Evolutionary conservation across 2,113 vertebrate species (phyloP).

Genomic region (Rhea americana): DNA sequence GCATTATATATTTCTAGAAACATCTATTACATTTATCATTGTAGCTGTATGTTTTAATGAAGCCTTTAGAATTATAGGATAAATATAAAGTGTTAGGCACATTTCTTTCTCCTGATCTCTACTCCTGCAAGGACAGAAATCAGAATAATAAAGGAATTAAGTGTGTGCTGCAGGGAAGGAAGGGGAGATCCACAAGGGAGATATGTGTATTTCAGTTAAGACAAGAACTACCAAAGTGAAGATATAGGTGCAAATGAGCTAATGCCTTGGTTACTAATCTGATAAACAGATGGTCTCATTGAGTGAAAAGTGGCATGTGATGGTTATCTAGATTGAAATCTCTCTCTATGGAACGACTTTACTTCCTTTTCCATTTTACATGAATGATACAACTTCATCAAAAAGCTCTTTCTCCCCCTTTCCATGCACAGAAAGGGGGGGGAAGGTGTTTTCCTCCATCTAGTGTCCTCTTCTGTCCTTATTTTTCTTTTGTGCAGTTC

Average conservation of each 20-base stretch:
- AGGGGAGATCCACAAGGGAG: not conserved
- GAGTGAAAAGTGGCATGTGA: not conserved
- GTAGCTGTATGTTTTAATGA: constrained; percentile 4
- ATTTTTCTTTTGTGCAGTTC: not conserved
- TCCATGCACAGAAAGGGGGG: not conserved
- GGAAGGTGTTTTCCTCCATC: not conserved
- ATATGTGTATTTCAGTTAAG: not conserved
- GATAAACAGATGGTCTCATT: not conserved
- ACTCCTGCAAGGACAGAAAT: not conserved
- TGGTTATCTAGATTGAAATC: not conserved
- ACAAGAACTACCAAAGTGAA: constrained; percentile 6
- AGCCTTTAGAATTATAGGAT: constrained; percentile 4
- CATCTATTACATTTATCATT: not conserved
- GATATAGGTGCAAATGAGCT: not conserved
- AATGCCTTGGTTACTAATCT: not conserved
- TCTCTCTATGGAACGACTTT: not conserved
- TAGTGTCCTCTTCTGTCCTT: accelerated
- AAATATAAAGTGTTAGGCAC: not conserved
- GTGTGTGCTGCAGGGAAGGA: not conserved
- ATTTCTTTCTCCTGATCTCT: not conserved
- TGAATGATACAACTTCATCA: not conserved
- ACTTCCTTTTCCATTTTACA: not conserved
- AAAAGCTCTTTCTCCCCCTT: not conserved
- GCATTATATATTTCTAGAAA: constrained; percentile 28
- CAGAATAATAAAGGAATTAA: constrained; percentile 12